These are phyloP conservation scores for Takifugu flavidus DNA, from an alignment of 2,113 vertebrate species.

Conservation along the genomic window DNA sequence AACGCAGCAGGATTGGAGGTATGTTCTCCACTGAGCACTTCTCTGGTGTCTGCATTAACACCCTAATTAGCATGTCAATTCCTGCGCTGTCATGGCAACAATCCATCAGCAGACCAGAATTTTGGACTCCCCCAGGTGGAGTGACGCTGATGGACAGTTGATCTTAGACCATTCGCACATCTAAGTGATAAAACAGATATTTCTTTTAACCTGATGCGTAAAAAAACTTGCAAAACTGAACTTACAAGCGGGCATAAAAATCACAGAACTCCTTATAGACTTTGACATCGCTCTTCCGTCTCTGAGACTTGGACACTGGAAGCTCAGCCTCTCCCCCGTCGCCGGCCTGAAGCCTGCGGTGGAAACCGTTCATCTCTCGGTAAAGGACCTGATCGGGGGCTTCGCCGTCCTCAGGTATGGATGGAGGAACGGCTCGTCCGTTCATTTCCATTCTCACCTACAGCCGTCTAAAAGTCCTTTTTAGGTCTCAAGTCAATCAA, in stretches of 20 bases:
- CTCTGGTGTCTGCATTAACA: too few species aligned
- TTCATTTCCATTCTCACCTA: constrained; percentile 73
- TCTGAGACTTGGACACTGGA: constrained; percentile 86
- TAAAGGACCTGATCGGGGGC: constrained; percentile 36
- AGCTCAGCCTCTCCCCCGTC: constrained; percentile 78
- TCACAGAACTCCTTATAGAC: constrained; percentile 99
- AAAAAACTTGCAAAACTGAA: constrained; percentile 31
- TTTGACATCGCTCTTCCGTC: constrained; percentile 89
- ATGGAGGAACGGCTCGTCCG: constrained; percentile 57
- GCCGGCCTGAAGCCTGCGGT: constrained; percentile 45
- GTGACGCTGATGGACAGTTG: too few species aligned
- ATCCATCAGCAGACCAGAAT: too few species aligned
- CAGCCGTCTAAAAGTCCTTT: not conserved
- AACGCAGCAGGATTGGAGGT: too few species aligned
- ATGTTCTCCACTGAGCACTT: too few species aligned
- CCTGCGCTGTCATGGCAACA: too few species aligned
- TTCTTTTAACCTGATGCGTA: too few species aligned
- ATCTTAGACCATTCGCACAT: too few species aligned
- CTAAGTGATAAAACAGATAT: too few species aligned
- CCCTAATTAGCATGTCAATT: too few species aligned
- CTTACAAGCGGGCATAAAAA: constrained; percentile 97
- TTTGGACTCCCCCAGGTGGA: too few species aligned
- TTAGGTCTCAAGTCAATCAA: not conserved
- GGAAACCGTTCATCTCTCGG: constrained; percentile 56
- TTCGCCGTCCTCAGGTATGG: constrained; percentile 85